Evolutionary conservation across 2,113 vertebrate genomes (phyloP).

Genomic region (Anser brachyrhynchus): DNA sequence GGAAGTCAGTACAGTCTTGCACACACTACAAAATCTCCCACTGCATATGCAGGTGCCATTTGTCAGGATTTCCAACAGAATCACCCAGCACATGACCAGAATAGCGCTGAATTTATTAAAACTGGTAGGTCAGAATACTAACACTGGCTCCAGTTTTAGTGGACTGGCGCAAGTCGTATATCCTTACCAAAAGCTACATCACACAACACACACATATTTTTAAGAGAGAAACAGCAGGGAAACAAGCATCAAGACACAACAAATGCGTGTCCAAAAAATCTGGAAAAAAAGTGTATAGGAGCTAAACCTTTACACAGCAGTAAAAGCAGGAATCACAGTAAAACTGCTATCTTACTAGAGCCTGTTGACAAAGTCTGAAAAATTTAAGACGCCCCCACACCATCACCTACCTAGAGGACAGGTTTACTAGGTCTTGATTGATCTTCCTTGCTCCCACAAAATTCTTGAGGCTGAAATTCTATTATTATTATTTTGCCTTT

Average conservation of each 20-base stretch:
- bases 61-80: neutral
- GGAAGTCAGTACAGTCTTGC: neutral
- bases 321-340: neutral
- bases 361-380: neutral
- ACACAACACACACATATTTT: neutral
- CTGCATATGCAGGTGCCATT: fast-evolving
- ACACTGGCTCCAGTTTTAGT: neutral
- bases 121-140: neutral
- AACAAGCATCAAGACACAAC: neutral
- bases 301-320: neutral
- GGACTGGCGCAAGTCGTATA: neutral
- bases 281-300: neutral
- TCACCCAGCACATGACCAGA: neutral
- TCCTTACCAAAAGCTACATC: no score
- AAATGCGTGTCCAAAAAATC: neutral
- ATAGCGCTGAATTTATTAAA: neutral
- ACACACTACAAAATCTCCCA: fast-evolving
- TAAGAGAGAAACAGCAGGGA: neutral
- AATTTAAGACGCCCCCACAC: neutral
- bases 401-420: neutral
- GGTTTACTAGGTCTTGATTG: neutral
- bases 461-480: neutral
- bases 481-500: neutral
- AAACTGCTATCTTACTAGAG: neutral
- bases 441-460: neutral